These are phyloP conservation scores for Spilogale gracilis DNA, from an alignment of 2,113 vertebrate genomes.

Conservation along the genomic window DNA sequence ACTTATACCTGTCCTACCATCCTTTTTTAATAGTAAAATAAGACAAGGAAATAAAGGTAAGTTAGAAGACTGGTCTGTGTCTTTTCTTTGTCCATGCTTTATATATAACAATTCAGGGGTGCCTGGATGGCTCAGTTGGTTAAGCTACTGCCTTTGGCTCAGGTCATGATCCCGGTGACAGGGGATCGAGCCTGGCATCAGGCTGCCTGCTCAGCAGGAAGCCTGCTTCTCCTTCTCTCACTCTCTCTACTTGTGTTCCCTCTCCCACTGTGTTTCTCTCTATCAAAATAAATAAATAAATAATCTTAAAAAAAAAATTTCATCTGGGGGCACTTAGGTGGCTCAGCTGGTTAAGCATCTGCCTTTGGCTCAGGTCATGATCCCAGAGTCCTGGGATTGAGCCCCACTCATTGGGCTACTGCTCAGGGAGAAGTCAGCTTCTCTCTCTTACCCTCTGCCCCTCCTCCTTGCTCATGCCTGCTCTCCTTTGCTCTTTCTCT, in stretches of 20 bases:
- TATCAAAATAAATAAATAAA: no score
- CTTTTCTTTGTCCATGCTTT: not conserved
- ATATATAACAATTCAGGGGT: not conserved
- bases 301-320: no score
- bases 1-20: not conserved
- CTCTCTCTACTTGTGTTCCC: no score
- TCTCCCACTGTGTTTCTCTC: no score
- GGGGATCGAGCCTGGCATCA: not conserved
- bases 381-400: not conserved
- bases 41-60: slow-evolving; percentile 28
- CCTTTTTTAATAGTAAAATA: slow-evolving; percentile 12
- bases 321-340: not conserved
- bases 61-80: not conserved
- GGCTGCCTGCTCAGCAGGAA: no score
- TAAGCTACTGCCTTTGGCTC: not conserved
- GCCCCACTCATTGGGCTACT: not conserved
- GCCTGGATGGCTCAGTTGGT: not conserved
- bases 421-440: not conserved
- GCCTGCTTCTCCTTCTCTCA: no score
- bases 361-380: not conserved
- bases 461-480: not conserved
- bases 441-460: not conserved
- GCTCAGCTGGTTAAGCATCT: not conserved
- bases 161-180: not conserved
- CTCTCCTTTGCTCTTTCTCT: not conserved